A percentile compares a stretch with the other conserved stretches of the same genome.
These are phyloP conservation scores for Catamblyrhynchus diadema DNA, from an alignment of 2,797 vertebrate species.

Conservation along the genomic window DNA sequence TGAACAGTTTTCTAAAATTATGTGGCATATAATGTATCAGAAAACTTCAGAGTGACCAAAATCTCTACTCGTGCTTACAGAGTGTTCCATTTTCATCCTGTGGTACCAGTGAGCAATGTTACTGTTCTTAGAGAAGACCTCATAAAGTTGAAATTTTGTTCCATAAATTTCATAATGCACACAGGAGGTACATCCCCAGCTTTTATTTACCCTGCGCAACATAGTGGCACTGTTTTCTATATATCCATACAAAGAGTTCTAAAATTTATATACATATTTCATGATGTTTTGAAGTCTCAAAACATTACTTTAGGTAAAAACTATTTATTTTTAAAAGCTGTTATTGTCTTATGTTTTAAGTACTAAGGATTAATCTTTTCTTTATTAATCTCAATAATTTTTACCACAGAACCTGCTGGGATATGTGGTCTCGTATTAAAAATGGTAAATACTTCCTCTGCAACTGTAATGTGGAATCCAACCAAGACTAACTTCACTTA, in stretches of 20 bases:
- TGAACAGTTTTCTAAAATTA: background rate
- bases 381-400: background rate
- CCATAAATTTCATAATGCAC: background rate
- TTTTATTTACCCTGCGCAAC: background rate
- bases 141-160: background rate
- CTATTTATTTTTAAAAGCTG: background rate
- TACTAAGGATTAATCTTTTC: background rate
- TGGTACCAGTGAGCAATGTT: background rate
- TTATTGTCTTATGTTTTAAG: background rate
- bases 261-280: background rate
- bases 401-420: slow-evolving; percentile 76
- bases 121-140: background rate
- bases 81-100: background rate
- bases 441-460: slow-evolving; percentile 75
- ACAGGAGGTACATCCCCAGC: background rate
- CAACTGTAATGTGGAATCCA: slow-evolving; percentile 78
- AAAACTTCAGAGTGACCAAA: background rate
- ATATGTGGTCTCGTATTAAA: slow-evolving; percentile 77
- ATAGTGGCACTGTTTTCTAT: background rate
- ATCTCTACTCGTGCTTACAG: background rate
- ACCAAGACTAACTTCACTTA: slow-evolving; percentile 80
- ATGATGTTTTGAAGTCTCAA: background rate
- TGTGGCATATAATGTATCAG: background rate
- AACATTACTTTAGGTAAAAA: background rate
- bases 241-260: background rate